Evolutionary conservation across 2,888 invertebrate species (phyloP).

Genomic region (Carterocephalus palaemon): DNA sequence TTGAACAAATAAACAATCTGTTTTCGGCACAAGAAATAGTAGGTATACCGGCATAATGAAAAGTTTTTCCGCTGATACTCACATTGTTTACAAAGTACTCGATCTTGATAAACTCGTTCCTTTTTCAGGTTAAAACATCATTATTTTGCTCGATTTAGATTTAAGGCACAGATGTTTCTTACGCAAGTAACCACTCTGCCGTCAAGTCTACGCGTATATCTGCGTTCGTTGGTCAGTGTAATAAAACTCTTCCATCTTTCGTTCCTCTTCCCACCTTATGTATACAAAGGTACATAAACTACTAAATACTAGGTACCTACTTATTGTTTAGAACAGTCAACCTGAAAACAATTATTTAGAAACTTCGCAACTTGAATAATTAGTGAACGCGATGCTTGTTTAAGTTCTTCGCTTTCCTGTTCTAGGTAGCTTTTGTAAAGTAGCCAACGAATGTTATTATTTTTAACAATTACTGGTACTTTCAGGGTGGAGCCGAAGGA

Average conservation of each 20-base stretch:
- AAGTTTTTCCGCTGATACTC: neutral
- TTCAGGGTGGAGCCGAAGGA: no score
- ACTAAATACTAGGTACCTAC: slow-evolving; percentile 15
- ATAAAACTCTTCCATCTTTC: no score
- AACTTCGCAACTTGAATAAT: slow-evolving; percentile 29
- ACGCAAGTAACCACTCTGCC: no score
- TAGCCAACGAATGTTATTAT: no score
- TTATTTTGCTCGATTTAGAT: neutral
- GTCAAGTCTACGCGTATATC: no score
- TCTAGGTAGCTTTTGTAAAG: neutral
- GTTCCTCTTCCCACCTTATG: no score
- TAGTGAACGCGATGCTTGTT: slow-evolving; percentile 24
- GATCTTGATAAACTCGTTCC: neutral
- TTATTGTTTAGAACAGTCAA: slow-evolving; percentile 19
- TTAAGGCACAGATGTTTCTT: neutral
- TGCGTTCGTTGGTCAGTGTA: no score
- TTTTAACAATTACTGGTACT: no score
- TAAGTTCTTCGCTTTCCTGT: slow-evolving; percentile 2
- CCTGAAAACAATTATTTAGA: slow-evolving; percentile 23
- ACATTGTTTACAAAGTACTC: neutral
- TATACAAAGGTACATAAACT: no score
- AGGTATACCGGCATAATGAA: neutral
- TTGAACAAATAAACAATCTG: slow-evolving; percentile 2
- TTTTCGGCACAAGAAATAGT: neutral
- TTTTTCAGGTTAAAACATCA: no score